Base-by-base conservation (phyloP, 2,888 invertebrate genomes). In the Drosophila mimica region DNA sequence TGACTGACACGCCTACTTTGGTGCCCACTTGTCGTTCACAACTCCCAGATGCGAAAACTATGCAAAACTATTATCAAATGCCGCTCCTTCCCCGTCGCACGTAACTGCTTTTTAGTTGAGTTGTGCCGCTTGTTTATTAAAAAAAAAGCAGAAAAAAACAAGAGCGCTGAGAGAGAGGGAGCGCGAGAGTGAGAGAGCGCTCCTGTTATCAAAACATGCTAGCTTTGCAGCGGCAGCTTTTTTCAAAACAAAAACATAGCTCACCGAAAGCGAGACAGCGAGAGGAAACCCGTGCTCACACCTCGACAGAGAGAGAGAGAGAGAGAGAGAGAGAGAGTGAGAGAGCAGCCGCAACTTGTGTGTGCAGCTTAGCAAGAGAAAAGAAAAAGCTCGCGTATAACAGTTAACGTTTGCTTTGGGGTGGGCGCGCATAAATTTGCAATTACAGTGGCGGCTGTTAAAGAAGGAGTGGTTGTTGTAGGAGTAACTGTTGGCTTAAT, bases 241-340 rank as follows among this genome's bases (percentile, higher is more conserved):
- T 67, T 56, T 48, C 48, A 80, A 82, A 80, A 81, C 83, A 82
- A 80, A 80, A 83, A 86, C 81, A 86, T 76, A 72, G 51, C 69
- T 28, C 67, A 52, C 57, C 33, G 60, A 62, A 58, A 69, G 61
- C 43, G 67, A 63, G 58, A 82, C 33, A 67, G 79, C 68, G 53
- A 48, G 66, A 66, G 76, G 54, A 62, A 77, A n/a, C 56, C 36
- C 36, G 25, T 43, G 36, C 36, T 64, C 31, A 53, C 28, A 49
- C 67, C 52, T 61, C 20, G 46, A 13, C 25, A 8, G 15, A 46
- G 17, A 46, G 4, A 46, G 25, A 25, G 43, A 11, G 43, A 43
- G 11, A 5, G 36, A 17, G 25, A 25, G 48, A 28, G 28, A 1
- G 48, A 17, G 49, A 17, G 49, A 2, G 33, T 11, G 61, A 25